phyloP scores from a whole-genome alignment of 30 jellyfish, hydroid and myxozoan genomes.

The Catostylus mosaicus region DNA sequence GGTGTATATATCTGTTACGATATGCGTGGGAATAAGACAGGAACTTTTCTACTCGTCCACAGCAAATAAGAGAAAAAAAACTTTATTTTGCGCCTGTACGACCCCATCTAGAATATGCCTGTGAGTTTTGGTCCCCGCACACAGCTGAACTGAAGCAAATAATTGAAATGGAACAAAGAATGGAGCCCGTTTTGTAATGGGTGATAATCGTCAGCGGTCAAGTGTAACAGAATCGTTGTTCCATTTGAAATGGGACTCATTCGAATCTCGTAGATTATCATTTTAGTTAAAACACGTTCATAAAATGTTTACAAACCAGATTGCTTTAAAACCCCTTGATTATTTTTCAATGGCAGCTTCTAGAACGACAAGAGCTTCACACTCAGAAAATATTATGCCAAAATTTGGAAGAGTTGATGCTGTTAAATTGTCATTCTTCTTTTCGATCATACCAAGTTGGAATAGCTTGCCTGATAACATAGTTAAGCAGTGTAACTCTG shows the following conservation, averaged over 20 bases:
- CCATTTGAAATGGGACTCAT: constrained; percentile 47
- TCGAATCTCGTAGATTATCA: constrained; percentile 50
- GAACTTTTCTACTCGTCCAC: constrained; percentile 10
- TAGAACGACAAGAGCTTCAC: constrained; percentile 59
- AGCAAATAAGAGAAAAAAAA: constrained; percentile 29
- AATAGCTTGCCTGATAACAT: constrained; percentile 18
- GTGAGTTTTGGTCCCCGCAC: constrained; percentile 60
- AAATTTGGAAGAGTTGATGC: constrained; percentile 57
- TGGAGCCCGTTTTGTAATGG: constrained; percentile 43
- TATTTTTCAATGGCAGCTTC: constrained; percentile 60
- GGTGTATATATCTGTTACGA: constrained; percentile 27
- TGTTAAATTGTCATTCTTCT: constrained; percentile 9
- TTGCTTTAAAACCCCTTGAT: constrained; percentile 48
- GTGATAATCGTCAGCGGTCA: constrained; percentile 58
- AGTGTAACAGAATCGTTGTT: constrained; percentile 40
- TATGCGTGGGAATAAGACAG: constrained; percentile 30
- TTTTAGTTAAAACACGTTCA: constrained; percentile 55
- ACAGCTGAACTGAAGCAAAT: constrained; percentile 23
- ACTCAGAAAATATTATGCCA: constrained; percentile 46
- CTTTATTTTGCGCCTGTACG: constrained; percentile 54
- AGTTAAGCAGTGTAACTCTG: constrained; percentile 17
- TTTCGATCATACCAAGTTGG: constrained; percentile 19
- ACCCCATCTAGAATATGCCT: constrained; percentile 74
- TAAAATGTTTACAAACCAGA: constrained; percentile 35
- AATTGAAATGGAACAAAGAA: constrained; percentile 39